Evolutionary conservation across 2,113 vertebrate genomes (phyloP).

Genomic region (rabbit (Oryctolagus cuniculus)): mOryCun1.1 NC_091447.1:65576001-65576500

Average conservation of each 20-base stretch:
- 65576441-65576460: background rate
- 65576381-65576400: background rate
- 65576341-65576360: background rate
- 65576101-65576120: background rate
- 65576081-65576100: background rate
- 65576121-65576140: background rate
- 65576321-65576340: background rate
- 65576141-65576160: background rate
- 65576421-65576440: background rate
- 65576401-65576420: background rate
- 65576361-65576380: background rate
- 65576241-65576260: background rate
- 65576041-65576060: background rate
- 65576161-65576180: background rate
- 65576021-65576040: background rate
- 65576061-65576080: accelerated
- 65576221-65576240: background rate
- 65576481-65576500: accelerated
- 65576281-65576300: background rate
- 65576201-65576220: background rate
- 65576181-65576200: accelerated
- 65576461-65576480: background rate
- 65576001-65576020: background rate
- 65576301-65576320: background rate
- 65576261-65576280: background rate